Base-by-base conservation (phyloP, 2,888 invertebrate species). In the Patella pellucida region DNA sequence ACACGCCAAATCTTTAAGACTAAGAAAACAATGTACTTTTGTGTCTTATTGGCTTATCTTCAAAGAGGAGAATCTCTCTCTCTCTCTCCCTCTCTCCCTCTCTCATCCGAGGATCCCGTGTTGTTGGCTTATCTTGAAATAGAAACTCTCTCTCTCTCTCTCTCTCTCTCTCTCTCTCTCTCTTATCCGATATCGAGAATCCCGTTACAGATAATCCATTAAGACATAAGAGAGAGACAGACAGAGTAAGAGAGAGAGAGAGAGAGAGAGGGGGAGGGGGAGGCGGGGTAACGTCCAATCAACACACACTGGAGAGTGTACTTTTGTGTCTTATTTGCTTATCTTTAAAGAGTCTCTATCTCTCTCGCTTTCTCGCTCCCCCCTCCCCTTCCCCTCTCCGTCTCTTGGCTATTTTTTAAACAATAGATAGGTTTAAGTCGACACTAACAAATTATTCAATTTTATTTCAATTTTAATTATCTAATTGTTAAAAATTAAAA, bases 181-280 rank as follows among this genome's bases (percentile, higher is more conserved):
- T 27, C 27, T 2, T 27, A 27, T 27, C 27, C 27, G n/a, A n/a
- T n/a, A n/a, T n/a, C n/a, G 27, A 27, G 27, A 27, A 27, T 27
- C 27, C 27, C 27, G 12, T 16, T 41, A 15, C 1, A 14, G 19
- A 68, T 68, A n/a, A n/a, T 68, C 67, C 27, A 19, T 12, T 27
- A 27, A 27, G 2, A 3, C 3, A 31, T 31, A 31, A 4, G 27
- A 27, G 27, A 27, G 27, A 27, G 73, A 73, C 16, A 51, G 73
- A 73, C 27, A 67, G 27, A 67, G 67, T 62, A 67, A 62, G 73
- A n/a, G 73, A 62, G 62, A 67, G 73, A 31, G 73, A 62, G 73
- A 62, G 73, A 72, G 41, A 72, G 72, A 72, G 72, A 56, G 56
- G 41, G 31, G 11, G 72, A 62, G n/a, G n/a, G n/a, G n/a, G n/a